Percentiles rank a stretch among this genome's conserved stretches.
Evolutionary conservation across 1,140 invertebrate species (phyloP).

Genomic region (Drosophila repletoides): DNA sequence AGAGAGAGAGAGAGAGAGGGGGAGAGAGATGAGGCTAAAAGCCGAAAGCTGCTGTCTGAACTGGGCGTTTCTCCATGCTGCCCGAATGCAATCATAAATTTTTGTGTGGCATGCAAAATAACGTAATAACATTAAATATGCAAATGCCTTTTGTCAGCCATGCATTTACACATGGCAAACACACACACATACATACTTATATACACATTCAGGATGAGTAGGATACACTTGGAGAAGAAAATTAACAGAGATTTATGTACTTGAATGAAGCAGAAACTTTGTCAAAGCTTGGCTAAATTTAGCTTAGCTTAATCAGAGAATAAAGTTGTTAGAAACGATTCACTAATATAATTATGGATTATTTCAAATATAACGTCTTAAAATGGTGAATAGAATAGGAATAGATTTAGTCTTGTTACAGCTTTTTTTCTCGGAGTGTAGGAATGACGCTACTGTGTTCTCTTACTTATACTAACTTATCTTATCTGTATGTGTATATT

Average conservation of each 20-base stretch:
- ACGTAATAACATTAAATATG: conserved; percentile 81
- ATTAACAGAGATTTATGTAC: too few species aligned
- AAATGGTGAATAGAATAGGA: too few species aligned
- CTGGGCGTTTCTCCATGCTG: conserved; percentile 2
- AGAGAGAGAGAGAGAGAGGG: conserved; percentile 11
- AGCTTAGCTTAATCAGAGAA: too few species aligned
- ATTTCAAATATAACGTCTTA: too few species aligned
- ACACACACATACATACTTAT: conserved; percentile 18
- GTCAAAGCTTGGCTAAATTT: too few species aligned
- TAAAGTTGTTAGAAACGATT: too few species aligned
- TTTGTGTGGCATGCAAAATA: conserved; percentile 78
- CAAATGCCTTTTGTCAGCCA: conserved; percentile 80
- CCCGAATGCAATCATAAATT: conserved; percentile 78
- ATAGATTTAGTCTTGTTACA: too few species aligned
- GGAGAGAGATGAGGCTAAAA: conserved; percentile 27
- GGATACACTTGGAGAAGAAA: neutral
- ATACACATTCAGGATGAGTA: neutral
- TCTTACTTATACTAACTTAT: neutral
- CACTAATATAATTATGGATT: too few species aligned
- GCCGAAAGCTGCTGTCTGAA: neutral
- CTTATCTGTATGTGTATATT: conserved; percentile 21
- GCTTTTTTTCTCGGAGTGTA: neutral
- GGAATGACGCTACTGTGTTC: neutral
- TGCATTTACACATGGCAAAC: conserved; percentile 71
- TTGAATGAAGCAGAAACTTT: too few species aligned